Evolutionary conservation across 2,113 vertebrate genomes (phyloP).

Genomic region (Propithecus coquereli): DNA sequence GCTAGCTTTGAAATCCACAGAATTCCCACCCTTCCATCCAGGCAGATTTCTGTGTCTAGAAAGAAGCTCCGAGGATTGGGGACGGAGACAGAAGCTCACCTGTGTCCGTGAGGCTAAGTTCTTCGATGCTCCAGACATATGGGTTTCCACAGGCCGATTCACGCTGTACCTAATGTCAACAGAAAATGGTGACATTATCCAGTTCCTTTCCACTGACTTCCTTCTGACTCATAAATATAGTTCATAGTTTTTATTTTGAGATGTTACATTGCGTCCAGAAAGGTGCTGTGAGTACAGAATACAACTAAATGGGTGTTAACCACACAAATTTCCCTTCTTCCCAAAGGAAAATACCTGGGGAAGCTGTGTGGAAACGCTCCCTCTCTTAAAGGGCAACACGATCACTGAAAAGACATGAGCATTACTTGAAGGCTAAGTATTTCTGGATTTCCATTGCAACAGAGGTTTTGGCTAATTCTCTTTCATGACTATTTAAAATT

Average conservation of each 20-base stretch:
- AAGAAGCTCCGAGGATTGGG: not conserved
- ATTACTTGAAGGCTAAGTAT: not conserved
- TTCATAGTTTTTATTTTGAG: not conserved
- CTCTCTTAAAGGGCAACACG: not conserved
- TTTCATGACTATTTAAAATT: not conserved
- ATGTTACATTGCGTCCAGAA: not conserved
- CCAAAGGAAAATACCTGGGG: not conserved
- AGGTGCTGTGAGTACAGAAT: not conserved
- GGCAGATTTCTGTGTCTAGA: not conserved
- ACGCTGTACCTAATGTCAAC: conserved; percentile 89
- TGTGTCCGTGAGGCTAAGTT: conserved; percentile 86
- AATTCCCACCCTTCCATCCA: not conserved
- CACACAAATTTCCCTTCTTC: not conserved
- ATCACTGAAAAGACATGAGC: not conserved
- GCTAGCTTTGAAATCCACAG: not conserved
- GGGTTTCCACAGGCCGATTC: conserved; percentile 93
- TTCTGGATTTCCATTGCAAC: not conserved
- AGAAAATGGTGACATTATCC: not conserved
- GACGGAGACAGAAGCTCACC: conserved; percentile 80
- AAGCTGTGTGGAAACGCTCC: not conserved
- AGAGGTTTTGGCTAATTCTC: not conserved
- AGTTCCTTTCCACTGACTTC: not conserved
- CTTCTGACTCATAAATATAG: not conserved
- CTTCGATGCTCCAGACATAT: conserved; percentile 90
- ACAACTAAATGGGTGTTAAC: not conserved